phyloP scores from a whole-genome alignment of 2,888 invertebrate species.

The Drosophila mulleri region DNA sequence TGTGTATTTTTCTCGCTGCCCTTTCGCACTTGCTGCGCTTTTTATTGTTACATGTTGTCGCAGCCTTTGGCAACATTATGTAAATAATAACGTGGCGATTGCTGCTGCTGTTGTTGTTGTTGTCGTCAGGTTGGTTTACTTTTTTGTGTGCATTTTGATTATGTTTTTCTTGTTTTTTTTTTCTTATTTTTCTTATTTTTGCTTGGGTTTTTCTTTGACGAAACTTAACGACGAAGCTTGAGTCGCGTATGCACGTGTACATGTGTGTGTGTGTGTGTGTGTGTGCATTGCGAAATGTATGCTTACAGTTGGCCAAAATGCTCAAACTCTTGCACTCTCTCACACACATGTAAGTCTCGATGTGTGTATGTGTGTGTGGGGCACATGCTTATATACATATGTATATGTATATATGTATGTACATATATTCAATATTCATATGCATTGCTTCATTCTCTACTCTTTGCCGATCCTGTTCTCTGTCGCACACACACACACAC shows the following conservation, averaged over 20 bases:
- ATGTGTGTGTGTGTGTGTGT: neutral
- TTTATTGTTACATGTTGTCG: slow-evolving; percentile 37
- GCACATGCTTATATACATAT: neutral
- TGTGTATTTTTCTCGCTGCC: neutral
- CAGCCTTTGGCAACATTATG: slow-evolving; percentile 74
- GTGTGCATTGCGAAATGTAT: slow-evolving; percentile 4
- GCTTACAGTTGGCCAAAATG: slow-evolving; percentile 31
- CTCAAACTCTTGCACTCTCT: slow-evolving; percentile 3
- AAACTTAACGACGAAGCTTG: slow-evolving; percentile 35
- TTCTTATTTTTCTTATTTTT: slow-evolving; percentile 9
- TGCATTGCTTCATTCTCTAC: slow-evolving; percentile 19
- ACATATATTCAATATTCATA: slow-evolving; percentile 6
- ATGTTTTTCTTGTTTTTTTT: neutral
- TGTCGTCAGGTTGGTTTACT: slow-evolving; percentile 13
- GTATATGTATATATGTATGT: slow-evolving; percentile 2
- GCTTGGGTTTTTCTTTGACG: slow-evolving; percentile 46
- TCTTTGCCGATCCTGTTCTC: slow-evolving; percentile 27
- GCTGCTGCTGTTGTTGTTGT: slow-evolving; percentile 29
- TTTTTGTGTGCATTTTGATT: slow-evolving; percentile 29
- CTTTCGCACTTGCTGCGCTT: slow-evolving; percentile 1
- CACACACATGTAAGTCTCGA: neutral
- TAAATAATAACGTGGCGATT: slow-evolving; percentile 63
- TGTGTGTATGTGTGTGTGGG: neutral
- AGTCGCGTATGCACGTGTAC: slow-evolving; percentile 13
- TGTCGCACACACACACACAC: slow-evolving; percentile 3